These are phyloP conservation scores for Diadophis punctatus DNA, from an alignment of 2,113 vertebrate species.

Conservation along the genomic window DNA sequence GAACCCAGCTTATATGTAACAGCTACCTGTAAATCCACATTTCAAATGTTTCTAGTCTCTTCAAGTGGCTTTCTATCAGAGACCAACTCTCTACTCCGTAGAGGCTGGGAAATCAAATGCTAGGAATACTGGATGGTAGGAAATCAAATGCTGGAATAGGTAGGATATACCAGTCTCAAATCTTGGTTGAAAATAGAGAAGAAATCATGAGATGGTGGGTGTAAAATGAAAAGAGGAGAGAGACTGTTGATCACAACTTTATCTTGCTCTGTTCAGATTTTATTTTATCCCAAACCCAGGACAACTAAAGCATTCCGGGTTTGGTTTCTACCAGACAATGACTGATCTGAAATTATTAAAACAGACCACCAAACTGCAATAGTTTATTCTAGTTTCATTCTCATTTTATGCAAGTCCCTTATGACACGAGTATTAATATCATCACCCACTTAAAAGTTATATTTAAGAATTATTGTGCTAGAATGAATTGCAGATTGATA, in stretches of 20 bases:
- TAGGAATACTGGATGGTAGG: no score
- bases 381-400: background rate
- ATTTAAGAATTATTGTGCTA: background rate
- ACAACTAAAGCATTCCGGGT: background rate
- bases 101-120: no score
- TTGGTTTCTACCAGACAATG: background rate
- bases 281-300: no score
- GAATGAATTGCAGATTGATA: background rate
- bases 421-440: background rate
- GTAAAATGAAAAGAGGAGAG: no score
- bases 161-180: background rate
- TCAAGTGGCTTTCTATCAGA: no score
- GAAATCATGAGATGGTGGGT: background rate
- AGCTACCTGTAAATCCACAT: no score
- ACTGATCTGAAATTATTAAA: background rate
- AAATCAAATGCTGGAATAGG: background rate
- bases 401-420: background rate
- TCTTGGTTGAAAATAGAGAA: background rate
- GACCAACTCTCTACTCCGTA: no score
- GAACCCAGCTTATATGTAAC: no score
- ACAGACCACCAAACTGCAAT: background rate
- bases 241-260: no score
- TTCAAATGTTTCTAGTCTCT: no score
- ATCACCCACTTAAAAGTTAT: background rate
- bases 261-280: no score